phyloP scores from a whole-genome alignment of 2,113 vertebrate species.

The Dicaeum eximium region DNA sequence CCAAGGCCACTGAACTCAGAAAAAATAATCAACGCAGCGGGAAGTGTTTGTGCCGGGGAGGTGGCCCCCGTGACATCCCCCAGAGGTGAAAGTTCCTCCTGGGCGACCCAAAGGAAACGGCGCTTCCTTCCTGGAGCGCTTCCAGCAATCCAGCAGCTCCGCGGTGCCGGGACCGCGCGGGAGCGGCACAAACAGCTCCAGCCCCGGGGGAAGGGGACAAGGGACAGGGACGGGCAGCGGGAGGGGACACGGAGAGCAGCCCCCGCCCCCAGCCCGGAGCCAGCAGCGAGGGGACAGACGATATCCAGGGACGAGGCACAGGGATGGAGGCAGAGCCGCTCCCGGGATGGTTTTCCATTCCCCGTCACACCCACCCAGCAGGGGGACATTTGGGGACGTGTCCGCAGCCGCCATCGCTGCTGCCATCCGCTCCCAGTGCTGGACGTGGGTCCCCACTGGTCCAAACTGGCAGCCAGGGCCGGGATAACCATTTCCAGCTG shows the following conservation, averaged over 20 bases:
- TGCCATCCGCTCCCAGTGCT: neutral
- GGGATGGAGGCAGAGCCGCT: rapidly evolving
- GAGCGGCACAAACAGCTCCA: neutral
- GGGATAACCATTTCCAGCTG: neutral
- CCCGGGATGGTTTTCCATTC: neutral
- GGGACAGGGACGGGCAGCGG: rapidly evolving
- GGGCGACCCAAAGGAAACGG: neutral
- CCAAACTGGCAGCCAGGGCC: neutral
- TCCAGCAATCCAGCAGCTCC: neutral
- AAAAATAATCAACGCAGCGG: neutral
- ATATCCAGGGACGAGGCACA: rapidly evolving
- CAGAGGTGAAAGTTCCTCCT: neutral
- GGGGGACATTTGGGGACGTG: neutral
- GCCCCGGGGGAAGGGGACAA: neutral
- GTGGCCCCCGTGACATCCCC: neutral
- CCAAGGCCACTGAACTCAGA: neutral
- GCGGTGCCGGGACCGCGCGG: rapidly evolving
- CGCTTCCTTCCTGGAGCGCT: neutral
- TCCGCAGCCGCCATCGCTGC: neutral
- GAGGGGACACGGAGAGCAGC: neutral
- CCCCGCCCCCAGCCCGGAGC: neutral
- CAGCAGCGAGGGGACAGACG: neutral
- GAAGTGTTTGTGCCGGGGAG: neutral
- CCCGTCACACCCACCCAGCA: neutral
- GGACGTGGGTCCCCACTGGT: neutral